These are phyloP conservation scores for Chlorodrepanis virens DNA, from an alignment of 2,113 vertebrate species.

Conservation along the genomic window DNA sequence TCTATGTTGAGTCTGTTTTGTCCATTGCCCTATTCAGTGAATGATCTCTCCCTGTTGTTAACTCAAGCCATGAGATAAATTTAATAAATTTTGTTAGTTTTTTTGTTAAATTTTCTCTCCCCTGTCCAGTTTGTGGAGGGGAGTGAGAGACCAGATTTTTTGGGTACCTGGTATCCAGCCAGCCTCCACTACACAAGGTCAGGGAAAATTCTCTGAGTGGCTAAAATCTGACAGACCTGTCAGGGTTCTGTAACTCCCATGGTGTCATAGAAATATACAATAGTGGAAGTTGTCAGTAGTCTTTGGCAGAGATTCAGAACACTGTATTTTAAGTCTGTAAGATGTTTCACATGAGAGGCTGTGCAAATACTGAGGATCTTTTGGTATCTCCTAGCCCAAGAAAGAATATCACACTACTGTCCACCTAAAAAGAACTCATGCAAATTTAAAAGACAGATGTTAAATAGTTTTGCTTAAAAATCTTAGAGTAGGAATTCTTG, in stretches of 20 bases:
- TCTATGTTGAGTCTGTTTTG: not conserved
- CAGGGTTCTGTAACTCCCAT: not conserved
- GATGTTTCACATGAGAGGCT: not conserved
- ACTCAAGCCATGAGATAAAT: not conserved
- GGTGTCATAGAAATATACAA: not conserved
- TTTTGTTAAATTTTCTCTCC: not conserved
- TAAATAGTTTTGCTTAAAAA: not conserved
- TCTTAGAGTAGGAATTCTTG: not conserved
- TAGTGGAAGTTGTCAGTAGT: not conserved
- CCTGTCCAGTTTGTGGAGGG: not conserved
- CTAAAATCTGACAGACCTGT: not conserved
- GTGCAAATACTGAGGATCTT: not conserved
- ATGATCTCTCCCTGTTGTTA: accelerated
- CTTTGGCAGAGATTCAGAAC: not conserved
- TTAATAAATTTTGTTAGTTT: not conserved
- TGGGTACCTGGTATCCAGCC: not conserved
- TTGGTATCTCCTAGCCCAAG: not conserved
- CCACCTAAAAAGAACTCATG: not conserved
- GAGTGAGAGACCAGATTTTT: not conserved
- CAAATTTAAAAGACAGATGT: not conserved
- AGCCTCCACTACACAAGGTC: not conserved
- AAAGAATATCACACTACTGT: not conserved
- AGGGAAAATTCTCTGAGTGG: not conserved
- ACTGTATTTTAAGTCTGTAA: not conserved
- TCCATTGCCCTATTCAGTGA: not conserved